Evolutionary conservation across 1,140 invertebrate species (phyloP).

Genomic region (Pseudomyrmex gracilis): DNA sequence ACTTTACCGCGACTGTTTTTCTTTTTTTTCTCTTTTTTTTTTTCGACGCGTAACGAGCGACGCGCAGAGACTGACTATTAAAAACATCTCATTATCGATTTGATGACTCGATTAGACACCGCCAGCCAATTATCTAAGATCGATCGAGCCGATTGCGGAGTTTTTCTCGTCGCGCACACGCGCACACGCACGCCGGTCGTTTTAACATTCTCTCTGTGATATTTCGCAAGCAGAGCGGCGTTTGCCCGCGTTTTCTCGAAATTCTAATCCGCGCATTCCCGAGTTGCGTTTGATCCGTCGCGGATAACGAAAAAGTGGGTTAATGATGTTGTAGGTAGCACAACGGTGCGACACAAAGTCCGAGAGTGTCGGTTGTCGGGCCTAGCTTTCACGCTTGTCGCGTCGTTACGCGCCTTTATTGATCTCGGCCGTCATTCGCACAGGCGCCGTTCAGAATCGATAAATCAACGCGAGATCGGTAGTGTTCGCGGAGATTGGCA

Average conservation of each 20-base stretch:
- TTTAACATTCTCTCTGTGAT: constrained; percentile 4
- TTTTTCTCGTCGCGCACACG: constrained; percentile 1
- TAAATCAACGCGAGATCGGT: constrained; percentile 50
- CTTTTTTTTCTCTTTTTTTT: too few species aligned
- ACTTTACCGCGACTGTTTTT: not conserved
- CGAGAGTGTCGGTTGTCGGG: not conserved
- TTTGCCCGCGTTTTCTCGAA: constrained; percentile 41
- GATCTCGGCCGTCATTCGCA: constrained; percentile 37
- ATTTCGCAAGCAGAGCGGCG: constrained; percentile 25
- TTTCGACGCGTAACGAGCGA: not conserved
- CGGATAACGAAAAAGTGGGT: constrained; percentile 57
- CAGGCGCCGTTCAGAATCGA: constrained; percentile 44
- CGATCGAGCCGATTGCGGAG: not conserved
- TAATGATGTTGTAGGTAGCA: constrained; percentile 53
- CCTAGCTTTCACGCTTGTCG: constrained; percentile 41
- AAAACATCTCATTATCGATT: constrained; percentile 8
- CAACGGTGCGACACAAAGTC: constrained; percentile 1
- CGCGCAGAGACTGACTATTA: not conserved
- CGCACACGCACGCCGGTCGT: not conserved
- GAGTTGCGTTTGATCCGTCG: not conserved
- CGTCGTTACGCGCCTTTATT: constrained; percentile 50
- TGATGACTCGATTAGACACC: constrained; percentile 13
- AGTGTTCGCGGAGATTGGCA: constrained; percentile 25
- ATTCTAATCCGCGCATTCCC: constrained; percentile 26
- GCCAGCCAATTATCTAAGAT: not conserved